These are phyloP conservation scores for Proisotoma minuta DNA, from an alignment of 2,888 invertebrate species.

Conservation along the genomic window DNA sequence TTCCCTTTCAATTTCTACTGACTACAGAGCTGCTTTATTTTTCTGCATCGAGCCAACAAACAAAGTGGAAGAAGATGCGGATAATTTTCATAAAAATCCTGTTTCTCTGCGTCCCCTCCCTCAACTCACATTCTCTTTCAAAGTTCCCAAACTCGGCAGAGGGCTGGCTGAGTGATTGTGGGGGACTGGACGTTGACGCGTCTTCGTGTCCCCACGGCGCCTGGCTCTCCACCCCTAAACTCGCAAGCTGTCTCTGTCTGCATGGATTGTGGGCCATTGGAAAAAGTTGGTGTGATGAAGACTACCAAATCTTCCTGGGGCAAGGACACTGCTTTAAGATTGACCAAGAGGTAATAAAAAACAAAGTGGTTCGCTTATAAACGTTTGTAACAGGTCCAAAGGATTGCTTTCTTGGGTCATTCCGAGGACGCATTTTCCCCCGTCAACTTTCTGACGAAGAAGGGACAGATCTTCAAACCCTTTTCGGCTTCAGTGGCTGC, in stretches of 20 bases:
- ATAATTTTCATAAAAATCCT: too few relatives aligned
- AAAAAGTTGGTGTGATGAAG: conserved; percentile 31
- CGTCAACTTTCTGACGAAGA: conserved; percentile 19
- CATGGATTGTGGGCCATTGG: conserved; percentile 35
- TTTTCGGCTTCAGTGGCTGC: conserved; percentile 12
- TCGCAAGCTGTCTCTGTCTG: conserved; percentile 21
- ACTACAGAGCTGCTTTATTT: too few relatives aligned
- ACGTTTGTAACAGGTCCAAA: conserved; percentile 30
- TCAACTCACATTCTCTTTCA: too few relatives aligned
- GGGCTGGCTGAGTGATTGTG: too few relatives aligned
- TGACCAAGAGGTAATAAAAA: conserved; percentile 13
- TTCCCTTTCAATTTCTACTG: too few relatives aligned
- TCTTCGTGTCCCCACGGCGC: conserved; percentile 27
- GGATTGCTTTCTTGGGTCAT: conserved; percentile 26
- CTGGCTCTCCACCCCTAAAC: conserved; percentile 20
- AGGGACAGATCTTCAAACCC: conserved; percentile 23
- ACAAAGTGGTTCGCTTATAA: too few relatives aligned
- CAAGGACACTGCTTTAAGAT: conserved; percentile 27
- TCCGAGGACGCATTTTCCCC: conserved; percentile 20
- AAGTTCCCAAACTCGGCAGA: too few relatives aligned
- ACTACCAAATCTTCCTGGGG: conserved; percentile 23
- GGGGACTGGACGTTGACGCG: too few relatives aligned
- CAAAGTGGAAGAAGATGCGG: too few relatives aligned
- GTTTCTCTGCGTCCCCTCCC: too few relatives aligned
- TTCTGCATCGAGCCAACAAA: too few relatives aligned